A percentile compares a stretch with the other conserved stretches of the same genome.
These are phyloP conservation scores for Bimastos eiseni DNA, from an alignment of 2,888 invertebrate genomes.

Conservation along the genomic window DNA sequence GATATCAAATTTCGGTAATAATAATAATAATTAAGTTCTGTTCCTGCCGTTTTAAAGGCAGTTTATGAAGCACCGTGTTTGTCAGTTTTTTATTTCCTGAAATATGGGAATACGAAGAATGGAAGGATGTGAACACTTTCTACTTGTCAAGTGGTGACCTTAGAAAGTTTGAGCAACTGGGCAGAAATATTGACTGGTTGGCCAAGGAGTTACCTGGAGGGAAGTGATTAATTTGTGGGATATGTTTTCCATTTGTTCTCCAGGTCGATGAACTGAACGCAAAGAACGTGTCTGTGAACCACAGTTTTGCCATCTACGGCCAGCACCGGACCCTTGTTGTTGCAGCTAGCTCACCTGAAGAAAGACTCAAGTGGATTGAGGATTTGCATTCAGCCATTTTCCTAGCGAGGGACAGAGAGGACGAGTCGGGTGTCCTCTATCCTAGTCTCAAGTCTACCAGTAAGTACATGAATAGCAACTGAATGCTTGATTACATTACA, in stretches of 20 bases:
- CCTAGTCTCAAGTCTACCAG: slow-evolving; percentile 56
- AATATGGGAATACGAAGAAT: not conserved
- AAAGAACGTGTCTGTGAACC: slow-evolving; percentile 69
- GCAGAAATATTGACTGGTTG: too few species aligned
- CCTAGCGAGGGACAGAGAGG: slow-evolving; percentile 56
- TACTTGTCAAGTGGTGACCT: too few species aligned
- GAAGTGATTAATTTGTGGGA: not conserved
- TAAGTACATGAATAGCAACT: slow-evolving; percentile 34
- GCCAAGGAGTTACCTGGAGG: not conserved
- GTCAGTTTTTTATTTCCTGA: not conserved
- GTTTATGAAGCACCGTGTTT: not conserved
- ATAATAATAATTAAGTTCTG: not conserved
- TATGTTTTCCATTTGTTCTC: not conserved
- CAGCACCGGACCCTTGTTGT: slow-evolving; percentile 78
- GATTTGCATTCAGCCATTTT: slow-evolving; percentile 71
- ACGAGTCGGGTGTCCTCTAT: slow-evolving; percentile 48
- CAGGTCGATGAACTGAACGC: not conserved
- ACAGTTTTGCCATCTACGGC: slow-evolving; percentile 83
- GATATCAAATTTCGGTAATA: too few species aligned
- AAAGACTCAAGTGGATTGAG: slow-evolving; percentile 73
- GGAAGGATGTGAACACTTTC: not conserved
- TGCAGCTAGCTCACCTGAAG: slow-evolving; percentile 66
- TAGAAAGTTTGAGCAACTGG: too few species aligned
- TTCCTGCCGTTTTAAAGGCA: not conserved
- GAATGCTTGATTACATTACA: too few species aligned